Conservation (phyloP, 2,888 invertebrate species). For the Aleiodes leptofemur region DNA sequence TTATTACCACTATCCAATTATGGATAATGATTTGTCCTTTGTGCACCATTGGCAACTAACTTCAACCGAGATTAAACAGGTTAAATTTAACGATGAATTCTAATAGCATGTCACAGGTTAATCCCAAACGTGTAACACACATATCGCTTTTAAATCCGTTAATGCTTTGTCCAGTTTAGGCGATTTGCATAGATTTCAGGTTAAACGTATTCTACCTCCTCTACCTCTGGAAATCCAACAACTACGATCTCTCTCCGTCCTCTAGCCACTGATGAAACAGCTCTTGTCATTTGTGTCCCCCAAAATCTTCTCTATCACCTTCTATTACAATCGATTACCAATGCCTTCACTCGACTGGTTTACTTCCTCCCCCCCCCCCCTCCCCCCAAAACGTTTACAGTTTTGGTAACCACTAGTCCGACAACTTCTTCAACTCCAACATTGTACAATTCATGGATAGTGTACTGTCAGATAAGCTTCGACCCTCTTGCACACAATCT, state of each 20-base stretch:
- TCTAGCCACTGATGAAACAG: not conserved
- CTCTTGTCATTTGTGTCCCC: not conserved
- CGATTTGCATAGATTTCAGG: slow-evolving; percentile 69
- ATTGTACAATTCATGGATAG: not conserved
- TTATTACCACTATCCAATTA: too few species aligned
- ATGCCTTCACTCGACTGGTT: too few species aligned
- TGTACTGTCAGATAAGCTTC: not conserved
- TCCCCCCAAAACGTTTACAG: too few species aligned
- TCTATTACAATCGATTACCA: too few species aligned
- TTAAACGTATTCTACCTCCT: slow-evolving; percentile 39
- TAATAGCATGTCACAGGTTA: slow-evolving; percentile 63
- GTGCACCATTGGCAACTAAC: too few species aligned
- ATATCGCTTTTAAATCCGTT: slow-evolving; percentile 73
- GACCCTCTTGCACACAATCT: slow-evolving; percentile 3
- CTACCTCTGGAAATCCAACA: too few species aligned
- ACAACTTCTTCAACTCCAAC: slow-evolving; percentile 7
- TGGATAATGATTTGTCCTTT: too few species aligned
- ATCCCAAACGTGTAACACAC: slow-evolving; percentile 60
- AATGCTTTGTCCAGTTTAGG: slow-evolving; percentile 62
- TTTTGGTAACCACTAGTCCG: too few species aligned
- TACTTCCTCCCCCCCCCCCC: too few species aligned
- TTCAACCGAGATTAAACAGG: slow-evolving; percentile 33
- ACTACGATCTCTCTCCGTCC: too few species aligned
- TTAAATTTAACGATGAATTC: slow-evolving; percentile 66
- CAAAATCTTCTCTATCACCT: not conserved